Percentiles rank a stretch among this genome's conserved stretches.
Evolutionary conservation across 1,140 invertebrate species (phyloP).

Genomic region (Grapholita molesta): DNA sequence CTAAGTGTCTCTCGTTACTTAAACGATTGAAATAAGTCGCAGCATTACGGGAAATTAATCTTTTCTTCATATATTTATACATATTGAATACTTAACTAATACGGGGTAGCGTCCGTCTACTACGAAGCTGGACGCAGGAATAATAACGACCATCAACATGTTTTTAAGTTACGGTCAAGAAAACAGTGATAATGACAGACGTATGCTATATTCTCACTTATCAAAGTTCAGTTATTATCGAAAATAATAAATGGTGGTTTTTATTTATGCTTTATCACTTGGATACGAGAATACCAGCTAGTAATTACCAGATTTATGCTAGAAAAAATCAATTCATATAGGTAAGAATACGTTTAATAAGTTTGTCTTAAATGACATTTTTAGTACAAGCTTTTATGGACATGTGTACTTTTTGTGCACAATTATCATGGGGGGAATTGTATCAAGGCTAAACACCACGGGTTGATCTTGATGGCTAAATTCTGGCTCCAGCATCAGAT

Average conservation of each 20-base stretch:
- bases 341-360: no score
- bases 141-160: not conserved
- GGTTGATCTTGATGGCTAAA: no score
- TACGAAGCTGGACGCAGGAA: not conserved
- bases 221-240: conserved; percentile 34
- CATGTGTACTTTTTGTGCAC: no score
- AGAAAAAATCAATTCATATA: no score
- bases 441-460: no score
- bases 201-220: conserved; percentile 24
- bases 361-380: no score
- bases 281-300: not conserved
- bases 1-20: conserved; percentile 27
- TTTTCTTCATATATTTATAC: conserved; percentile 54
- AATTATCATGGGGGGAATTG: no score
- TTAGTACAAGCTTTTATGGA: no score
- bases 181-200: not conserved
- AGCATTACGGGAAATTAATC: conserved; percentile 37
- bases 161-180: not conserved
- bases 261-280: not conserved
- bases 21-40: conserved; percentile 42
- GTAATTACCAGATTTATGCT: no score
- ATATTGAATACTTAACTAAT: conserved; percentile 29
- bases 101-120: not conserved
- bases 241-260: not conserved
- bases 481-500: no score